Evolutionary conservation across 35 echinoderm and acorn worm species (phyloP).

Genomic region (Apostichopus japonicus): DNA sequence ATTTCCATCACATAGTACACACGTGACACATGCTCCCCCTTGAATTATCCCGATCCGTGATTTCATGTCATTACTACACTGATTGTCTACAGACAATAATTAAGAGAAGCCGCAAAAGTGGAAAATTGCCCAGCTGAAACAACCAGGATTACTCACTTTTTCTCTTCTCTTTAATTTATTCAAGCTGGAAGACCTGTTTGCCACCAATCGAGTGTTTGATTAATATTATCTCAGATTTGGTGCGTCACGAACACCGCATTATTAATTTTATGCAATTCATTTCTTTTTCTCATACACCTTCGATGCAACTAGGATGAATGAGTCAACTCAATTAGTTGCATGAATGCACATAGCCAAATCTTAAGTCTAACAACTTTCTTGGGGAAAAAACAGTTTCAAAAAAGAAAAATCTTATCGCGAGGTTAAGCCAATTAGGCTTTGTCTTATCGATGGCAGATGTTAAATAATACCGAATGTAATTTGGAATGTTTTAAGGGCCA

Average conservation of each 20-base stretch:
- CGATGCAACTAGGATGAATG: not conserved
- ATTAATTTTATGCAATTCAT: constrained; percentile 32
- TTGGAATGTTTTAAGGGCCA: not conserved
- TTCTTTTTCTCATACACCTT: not conserved
- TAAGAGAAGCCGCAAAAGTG: not conserved
- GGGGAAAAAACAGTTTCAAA: not conserved
- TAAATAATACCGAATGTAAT: not conserved
- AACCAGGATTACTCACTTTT: constrained; percentile 25
- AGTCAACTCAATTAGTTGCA: constrained; percentile 41
- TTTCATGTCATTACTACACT: not conserved
- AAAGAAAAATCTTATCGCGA: not conserved
- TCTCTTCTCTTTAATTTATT: constrained; percentile 10
- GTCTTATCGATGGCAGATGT: not conserved
- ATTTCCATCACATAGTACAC: not conserved
- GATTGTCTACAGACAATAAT: constrained; percentile 32
- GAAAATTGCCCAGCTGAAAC: constrained; percentile 39
- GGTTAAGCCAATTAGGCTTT: not conserved
- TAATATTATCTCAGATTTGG: constrained; percentile 42
- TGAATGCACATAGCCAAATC: constrained; percentile 18
- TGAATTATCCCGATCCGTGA: not conserved
- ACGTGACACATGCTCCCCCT: not conserved
- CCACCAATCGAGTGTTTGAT: constrained; percentile 40
- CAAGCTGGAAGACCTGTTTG: constrained; percentile 36
- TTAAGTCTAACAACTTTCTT: not conserved
- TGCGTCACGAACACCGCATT: constrained; percentile 19